Evolutionary conservation across 1,140 invertebrate species (phyloP).

Genomic region (Lordiphosa stackelbergi): DNA sequence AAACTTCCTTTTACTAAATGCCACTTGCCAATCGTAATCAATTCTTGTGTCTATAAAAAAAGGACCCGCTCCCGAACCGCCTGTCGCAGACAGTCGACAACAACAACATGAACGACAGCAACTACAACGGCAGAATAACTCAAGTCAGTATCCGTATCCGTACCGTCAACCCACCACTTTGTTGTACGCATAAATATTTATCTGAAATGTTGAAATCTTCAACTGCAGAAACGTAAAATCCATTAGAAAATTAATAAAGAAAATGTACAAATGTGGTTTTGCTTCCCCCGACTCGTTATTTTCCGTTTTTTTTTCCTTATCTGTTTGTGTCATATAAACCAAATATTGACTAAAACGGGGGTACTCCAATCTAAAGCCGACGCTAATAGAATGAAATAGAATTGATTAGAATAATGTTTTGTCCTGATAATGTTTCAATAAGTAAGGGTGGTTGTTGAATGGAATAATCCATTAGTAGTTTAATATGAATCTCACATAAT

Average conservation of each 20-base stretch:
- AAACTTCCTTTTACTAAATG: constrained; percentile 66
- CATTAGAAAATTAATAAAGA: constrained; percentile 77
- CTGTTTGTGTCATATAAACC: constrained; percentile 23
- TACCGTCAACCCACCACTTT: constrained; percentile 21
- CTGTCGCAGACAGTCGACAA: constrained; percentile 41
- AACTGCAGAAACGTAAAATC: constrained; percentile 72
- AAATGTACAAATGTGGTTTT: constrained; percentile 53
- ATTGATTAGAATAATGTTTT: constrained; percentile 60
- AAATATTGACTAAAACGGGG: constrained; percentile 35
- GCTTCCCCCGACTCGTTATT: not conserved
- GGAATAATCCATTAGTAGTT: constrained; percentile 36
- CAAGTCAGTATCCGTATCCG: constrained; percentile 43
- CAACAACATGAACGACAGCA: constrained; percentile 17
- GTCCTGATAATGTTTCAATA: constrained; percentile 30
- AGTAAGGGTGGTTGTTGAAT: constrained; percentile 8
- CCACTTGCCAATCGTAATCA: constrained; percentile 74
- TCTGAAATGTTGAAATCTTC: constrained; percentile 70
- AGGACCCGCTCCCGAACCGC: constrained; percentile 39
- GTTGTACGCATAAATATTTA: constrained; percentile 64
- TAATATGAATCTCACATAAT: constrained; percentile 9
- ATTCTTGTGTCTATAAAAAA: constrained; percentile 68
- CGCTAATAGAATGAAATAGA: constrained; percentile 53
- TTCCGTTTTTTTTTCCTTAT: constrained; percentile 18
- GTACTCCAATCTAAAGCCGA: constrained; percentile 29
- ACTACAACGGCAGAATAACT: constrained; percentile 13